Evolutionary conservation across 1,140 invertebrate species (phyloP), one percentile per base, ranked within the genome.

Genomic region (Phocides pigmalion): DNA sequence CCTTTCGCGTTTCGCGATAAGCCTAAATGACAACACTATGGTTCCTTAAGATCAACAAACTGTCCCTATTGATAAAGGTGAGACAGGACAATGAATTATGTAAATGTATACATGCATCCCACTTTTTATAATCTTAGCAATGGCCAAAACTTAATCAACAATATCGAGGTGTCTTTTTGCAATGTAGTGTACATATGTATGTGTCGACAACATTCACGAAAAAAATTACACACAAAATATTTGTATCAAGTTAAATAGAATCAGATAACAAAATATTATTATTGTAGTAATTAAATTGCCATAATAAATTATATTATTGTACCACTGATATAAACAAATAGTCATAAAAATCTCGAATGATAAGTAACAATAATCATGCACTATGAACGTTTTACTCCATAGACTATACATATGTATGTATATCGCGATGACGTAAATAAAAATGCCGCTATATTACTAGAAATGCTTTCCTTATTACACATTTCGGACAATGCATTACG

Each of bases 1-100:
- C 74, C 32, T 59, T 15, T 46, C 65, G 64, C 58, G 71, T 76
- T 69, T 64, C 44, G 28, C 35, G 81, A 84, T 84, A 87, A 70
- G 64, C 62, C 63, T 77, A 76, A 81, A 76, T 70, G 71, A 62
- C 51, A 75, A 70, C 35, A 44, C 22, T 65, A 77, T 81, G 49
- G 9, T 28, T n/a, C 25, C 35, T 32, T 9, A 59, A 16, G 9
- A 25, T 12, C n/a, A 17, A 39, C 16, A 44, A 19, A 47, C 17
- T 46, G 16, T 11, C 9, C 17, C 42, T 46, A 5, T 46, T 64
- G 20, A 56, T 46, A 37, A 49, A 50, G 20, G 14, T 46, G 42
- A 22, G 42, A 46, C 42, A 46, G 42, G 39, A 35, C 39, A 28
- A 65, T 62, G 66, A 35, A 39, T 58, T 39, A 58, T 44, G 56